These are phyloP conservation scores for Tachycineta bicolor DNA, from an alignment of 2,113 vertebrate species.

Conservation along the genomic window DNA sequence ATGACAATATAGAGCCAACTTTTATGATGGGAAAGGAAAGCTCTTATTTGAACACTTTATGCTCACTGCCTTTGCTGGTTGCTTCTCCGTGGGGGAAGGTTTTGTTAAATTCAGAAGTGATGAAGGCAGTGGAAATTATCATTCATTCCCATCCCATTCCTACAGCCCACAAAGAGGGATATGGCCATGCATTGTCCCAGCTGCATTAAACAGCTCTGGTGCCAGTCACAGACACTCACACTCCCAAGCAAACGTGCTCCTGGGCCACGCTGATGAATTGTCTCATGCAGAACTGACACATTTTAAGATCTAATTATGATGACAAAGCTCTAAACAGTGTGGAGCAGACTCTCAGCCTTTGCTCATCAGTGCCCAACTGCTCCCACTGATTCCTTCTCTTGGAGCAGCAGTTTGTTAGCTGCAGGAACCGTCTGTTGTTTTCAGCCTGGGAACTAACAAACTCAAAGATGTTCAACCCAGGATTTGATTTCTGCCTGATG, in stretches of 20 bases:
- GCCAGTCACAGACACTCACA: neutral
- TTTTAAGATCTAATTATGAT: slow-evolving; percentile 50
- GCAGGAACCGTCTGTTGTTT: slow-evolving; percentile 21
- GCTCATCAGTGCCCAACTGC: slow-evolving; percentile 18
- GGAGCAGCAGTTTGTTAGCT: slow-evolving; percentile 12
- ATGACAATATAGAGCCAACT: neutral
- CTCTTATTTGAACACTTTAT: neutral
- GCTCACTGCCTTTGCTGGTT: neutral
- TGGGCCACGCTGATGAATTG: neutral
- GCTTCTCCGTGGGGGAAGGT: neutral
- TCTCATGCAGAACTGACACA: slow-evolving; percentile 23
- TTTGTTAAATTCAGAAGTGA: neutral
- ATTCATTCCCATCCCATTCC: neutral
- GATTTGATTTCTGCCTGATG: neutral
- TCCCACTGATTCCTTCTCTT: slow-evolving; percentile 11
- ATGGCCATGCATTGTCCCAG: neutral
- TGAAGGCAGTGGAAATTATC: neutral
- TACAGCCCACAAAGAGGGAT: neutral
- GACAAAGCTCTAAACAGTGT: neutral
- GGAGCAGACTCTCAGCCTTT: neutral
- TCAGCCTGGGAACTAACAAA: neutral
- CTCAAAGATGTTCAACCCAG: neutral
- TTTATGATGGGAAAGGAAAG: neutral
- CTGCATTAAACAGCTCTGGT: neutral
- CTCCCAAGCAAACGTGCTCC: neutral